These are phyloP conservation scores for human DNA, from an alignment of 2,113 vertebrate species.

Conservation along the genomic window GRCh38 chrX:135988001-135988500, in stretches of 20 bases:
- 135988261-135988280: background rate
- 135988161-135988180: slow-evolving; percentile 36
- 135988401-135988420: background rate
- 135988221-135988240: background rate
- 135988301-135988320: slow-evolving; percentile 38
- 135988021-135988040: background rate
- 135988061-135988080: slow-evolving; percentile 37
- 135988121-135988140: background rate
- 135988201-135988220: slow-evolving; percentile 36
- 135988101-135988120: slow-evolving; percentile 31
- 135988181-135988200: background rate
- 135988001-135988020: slow-evolving; percentile 10
- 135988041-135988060: slow-evolving; percentile 8
- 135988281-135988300: slow-evolving; percentile 22
- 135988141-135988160: slow-evolving; percentile 35
- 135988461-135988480: no score
- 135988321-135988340: background rate
- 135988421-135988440: accelerated
- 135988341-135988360: background rate
- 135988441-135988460: accelerated
- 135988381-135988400: background rate
- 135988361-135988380: background rate
- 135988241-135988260: background rate
- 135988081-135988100: slow-evolving; percentile 52
- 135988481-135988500: no score